phyloP scores from a whole-genome alignment of 2,888 invertebrate species.

The Exocentrus adspersus region DNA sequence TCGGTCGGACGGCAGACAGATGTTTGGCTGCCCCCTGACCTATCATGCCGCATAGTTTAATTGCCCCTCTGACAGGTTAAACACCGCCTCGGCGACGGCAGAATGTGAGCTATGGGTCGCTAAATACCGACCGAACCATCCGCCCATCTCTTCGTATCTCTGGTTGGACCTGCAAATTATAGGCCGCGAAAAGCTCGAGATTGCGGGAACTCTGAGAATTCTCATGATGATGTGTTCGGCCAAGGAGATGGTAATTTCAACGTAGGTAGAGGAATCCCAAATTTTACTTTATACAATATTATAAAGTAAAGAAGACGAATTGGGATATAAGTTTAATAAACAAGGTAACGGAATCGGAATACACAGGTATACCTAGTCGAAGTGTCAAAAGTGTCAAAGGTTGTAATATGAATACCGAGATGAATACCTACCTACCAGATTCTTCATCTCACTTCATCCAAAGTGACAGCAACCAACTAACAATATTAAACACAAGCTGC shows the following conservation, averaged over 20 bases:
- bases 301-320: too few relatives aligned
- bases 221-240: slow-evolving; percentile 2
- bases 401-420: too few relatives aligned
- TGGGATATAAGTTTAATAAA: too few relatives aligned
- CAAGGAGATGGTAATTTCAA: slow-evolving; percentile 1
- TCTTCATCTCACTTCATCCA: too few relatives aligned
- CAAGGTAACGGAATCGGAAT: too few relatives aligned
- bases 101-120: slow-evolving; percentile 51
- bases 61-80: slow-evolving; percentile 56
- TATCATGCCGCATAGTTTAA: slow-evolving; percentile 54
- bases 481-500: too few relatives aligned
- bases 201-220: slow-evolving; percentile 14
- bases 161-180: slow-evolving; percentile 37
- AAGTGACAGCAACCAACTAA: too few relatives aligned
- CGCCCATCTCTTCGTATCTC: slow-evolving; percentile 26
- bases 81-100: slow-evolving; percentile 48
- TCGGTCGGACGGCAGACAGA: slow-evolving; percentile 28
- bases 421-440: too few relatives aligned
- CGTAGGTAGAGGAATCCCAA: background rate
- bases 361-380: too few relatives aligned
- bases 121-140: slow-evolving; percentile 45
- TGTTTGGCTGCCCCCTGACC: slow-evolving; percentile 51
- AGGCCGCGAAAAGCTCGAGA: slow-evolving; percentile 28
- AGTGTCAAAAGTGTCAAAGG: too few relatives aligned
- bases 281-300: too few relatives aligned